Evolutionary conservation across 1,140 invertebrate genomes (phyloP), one percentile per base, ranked within the genome.

Genomic region (Drosophila pruinosa): DNA sequence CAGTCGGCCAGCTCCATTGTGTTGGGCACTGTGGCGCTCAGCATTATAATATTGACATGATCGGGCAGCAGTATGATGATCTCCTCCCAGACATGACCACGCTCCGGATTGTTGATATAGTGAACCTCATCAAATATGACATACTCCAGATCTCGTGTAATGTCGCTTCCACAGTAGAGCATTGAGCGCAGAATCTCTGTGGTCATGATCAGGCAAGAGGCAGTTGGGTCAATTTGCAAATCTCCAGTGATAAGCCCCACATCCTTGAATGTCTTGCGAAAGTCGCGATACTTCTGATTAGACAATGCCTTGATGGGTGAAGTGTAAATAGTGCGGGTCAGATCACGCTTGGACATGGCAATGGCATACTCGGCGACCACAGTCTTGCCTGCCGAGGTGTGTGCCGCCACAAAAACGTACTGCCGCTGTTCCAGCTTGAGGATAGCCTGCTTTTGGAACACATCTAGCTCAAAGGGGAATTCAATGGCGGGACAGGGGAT

Each of bases 41-140:
- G 92, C 95, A 99, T 96, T 2, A 99, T 98, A 61, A 99, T 98
- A 74, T 95, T 97, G 1, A 99, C 97, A 91, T 98, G 97, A 10
- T 95, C 94, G 0, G 98, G 98, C 34, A 99, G 91, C 89, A 99
- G 94, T 78, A 99, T 99, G 0, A 99, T 93, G 1, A 98, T 98
- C 92, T 99, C 98, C 92, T 99, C 99, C 99, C 99, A 99, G 1
- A 99, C 99, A 83, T 99, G 98, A 12, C 99, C 99, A 76, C 99
- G 93, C 94, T 99, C 98, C 50, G 95, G 94, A 93, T 99, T 97
- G 91, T 99, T 99, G 45, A 99, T 98, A 88, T 99, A 99, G 92
- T 99, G 99, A 19, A 99, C 98, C 93, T 99, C 99, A 92, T 99
- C 99, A 91, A 99, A 99, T 79, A 99, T 98, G 2, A 99, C 99